These are phyloP conservation scores for Phylloscopus collybita DNA, from an alignment of 2,797 vertebrate genomes.

Conservation along the genomic window DNA sequence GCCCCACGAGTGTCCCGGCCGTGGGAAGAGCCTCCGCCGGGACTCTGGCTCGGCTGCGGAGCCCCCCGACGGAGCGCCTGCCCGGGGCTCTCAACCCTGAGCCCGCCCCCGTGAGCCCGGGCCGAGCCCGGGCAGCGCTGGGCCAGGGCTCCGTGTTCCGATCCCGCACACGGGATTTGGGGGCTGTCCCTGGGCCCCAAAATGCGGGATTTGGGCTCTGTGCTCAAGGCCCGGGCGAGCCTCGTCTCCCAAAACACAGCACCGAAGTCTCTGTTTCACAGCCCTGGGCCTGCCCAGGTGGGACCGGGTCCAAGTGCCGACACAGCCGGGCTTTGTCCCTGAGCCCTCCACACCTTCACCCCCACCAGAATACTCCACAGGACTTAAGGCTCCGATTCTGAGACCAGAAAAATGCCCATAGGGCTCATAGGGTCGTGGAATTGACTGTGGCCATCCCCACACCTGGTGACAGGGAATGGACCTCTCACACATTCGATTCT, in stretches of 20 bases:
- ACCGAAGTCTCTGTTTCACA: neutral
- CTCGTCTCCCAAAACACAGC: neutral
- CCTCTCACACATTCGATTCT: conserved; percentile 93
- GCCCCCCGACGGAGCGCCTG: neutral
- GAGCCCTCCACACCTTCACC: neutral
- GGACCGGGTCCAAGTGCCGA: neutral
- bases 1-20: neutral
- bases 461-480: neutral
- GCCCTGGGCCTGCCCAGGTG: neutral
- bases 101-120: neutral
- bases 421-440: neutral
- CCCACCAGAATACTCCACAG: neutral
- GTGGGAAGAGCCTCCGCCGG: neutral
- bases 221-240: neutral
- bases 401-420: neutral
- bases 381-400: neutral
- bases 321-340: neutral
- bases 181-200: neutral
- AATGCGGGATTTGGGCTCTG: neutral
- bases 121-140: neutral
- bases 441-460: neutral
- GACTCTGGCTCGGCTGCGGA: too few species aligned
- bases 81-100: neutral
- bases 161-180: neutral
- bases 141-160: neutral